phyloP scores from a whole-genome alignment of 2,113 vertebrate species.

The Dascyllus trimaculatus region DNA sequence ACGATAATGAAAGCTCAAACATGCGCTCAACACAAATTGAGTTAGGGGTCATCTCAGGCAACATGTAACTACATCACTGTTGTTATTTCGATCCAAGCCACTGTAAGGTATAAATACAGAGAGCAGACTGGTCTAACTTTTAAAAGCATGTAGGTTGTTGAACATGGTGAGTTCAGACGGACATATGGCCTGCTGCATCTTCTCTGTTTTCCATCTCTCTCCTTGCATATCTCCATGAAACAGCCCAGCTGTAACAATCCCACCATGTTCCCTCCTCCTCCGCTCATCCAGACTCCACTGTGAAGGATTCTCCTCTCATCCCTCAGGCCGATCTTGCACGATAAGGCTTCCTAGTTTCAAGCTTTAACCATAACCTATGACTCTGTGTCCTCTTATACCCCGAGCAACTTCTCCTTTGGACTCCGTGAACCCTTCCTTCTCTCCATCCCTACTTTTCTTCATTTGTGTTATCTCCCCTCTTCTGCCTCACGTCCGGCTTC shows the following conservation, averaged over 20 bases:
- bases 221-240: slow-evolving; percentile 26
- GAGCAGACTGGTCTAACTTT: not conserved
- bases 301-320: slow-evolving; percentile 37
- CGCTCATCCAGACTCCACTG: not conserved
- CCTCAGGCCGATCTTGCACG: slow-evolving; percentile 38
- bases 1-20: not conserved
- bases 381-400: slow-evolving; percentile 26
- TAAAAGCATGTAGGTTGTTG: not conserved
- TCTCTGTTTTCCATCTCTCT: slow-evolving; percentile 42
- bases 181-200: slow-evolving; percentile 34
- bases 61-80: not conserved
- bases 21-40: slow-evolving; percentile 7
- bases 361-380: slow-evolving; percentile 27
- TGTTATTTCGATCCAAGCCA: not conserved
- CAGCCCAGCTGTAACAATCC: slow-evolving; percentile 59
- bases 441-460: slow-evolving; percentile 44
- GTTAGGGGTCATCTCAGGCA: not conserved
- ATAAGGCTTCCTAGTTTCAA: slow-evolving; percentile 39
- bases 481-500: slow-evolving; percentile 27
- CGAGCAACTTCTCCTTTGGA: slow-evolving; percentile 16
- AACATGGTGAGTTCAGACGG: slow-evolving; percentile 20
- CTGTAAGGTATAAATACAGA: not conserved
- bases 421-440: slow-evolving; percentile 35
- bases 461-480: slow-evolving; percentile 55
- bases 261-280: slow-evolving; percentile 17